These are phyloP conservation scores for Prionailurus bengalensis DNA, from an alignment of 2,113 vertebrate genomes.

Conservation along the genomic window DNA sequence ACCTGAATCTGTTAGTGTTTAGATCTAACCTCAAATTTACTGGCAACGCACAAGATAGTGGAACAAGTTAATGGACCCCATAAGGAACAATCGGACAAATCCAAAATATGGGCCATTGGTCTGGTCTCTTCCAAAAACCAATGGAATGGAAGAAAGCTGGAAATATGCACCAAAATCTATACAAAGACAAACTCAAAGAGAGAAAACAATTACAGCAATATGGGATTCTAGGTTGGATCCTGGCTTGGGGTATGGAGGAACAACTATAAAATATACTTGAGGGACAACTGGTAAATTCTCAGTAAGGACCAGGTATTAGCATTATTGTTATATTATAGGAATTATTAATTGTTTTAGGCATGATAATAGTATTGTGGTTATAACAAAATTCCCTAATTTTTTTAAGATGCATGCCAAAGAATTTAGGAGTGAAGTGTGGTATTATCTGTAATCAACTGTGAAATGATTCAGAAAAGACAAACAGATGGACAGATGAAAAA, in stretches of 20 bases:
- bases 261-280: not conserved
- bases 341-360: not conserved
- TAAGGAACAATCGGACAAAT: not conserved
- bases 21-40: not conserved
- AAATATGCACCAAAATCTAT: not conserved
- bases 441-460: not conserved
- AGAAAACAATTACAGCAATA: not conserved
- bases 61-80: not conserved
- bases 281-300: not conserved
- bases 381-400: constrained; percentile 11
- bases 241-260: not conserved
- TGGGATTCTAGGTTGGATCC: not conserved
- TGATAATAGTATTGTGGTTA: not conserved
- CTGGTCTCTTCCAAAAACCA: not conserved
- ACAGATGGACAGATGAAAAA: not conserved
- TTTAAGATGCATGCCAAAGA: not conserved
- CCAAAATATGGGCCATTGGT: not conserved
- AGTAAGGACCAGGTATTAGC: not conserved
- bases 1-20: not conserved
- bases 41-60: not conserved
- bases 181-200: not conserved
- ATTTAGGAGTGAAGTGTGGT: not conserved
- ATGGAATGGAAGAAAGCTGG: not conserved
- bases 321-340: not conserved
- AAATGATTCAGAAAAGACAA: constrained; percentile 19